Evolutionary conservation across 2,888 invertebrate genomes (phyloP).

Genomic region (Luffia ferchaultella): DNA sequence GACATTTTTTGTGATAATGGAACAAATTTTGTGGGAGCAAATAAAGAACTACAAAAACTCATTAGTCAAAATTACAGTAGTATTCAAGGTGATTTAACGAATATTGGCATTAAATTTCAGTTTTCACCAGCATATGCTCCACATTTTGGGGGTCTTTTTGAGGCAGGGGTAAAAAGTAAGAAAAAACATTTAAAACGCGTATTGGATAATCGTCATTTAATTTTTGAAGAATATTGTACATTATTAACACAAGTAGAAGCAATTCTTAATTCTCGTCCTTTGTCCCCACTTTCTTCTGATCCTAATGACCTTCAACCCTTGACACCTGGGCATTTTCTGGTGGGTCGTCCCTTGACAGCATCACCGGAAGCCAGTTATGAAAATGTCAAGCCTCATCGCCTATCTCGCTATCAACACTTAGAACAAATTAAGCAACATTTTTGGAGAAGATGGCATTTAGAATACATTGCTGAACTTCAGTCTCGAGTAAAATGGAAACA

Average conservation of each 20-base stretch:
- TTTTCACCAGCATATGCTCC: background rate
- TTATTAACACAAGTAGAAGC: background rate
- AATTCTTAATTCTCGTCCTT: conserved; percentile 5
- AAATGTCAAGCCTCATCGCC: background rate
- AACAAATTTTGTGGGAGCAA: conserved; percentile 17
- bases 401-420: background rate
- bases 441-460: background rate
- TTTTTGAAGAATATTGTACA: background rate
- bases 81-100: background rate
- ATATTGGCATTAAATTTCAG: background rate
- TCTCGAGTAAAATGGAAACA: background rate
- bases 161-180: background rate
- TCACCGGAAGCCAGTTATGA: background rate
- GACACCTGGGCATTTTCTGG: conserved; percentile 16
- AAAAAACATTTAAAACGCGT: background rate
- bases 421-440: background rate
- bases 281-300: background rate
- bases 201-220: background rate
- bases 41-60: conserved; percentile 7
- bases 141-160: background rate
- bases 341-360: conserved; percentile 16
- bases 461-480: background rate
- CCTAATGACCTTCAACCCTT: conserved; percentile 13
- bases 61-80: background rate
- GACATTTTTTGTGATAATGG: conserved; percentile 11